These are phyloP conservation scores for Stenichneumon culpator DNA, from an alignment of 2,888 invertebrate genomes.

Conservation along the genomic window DNA sequence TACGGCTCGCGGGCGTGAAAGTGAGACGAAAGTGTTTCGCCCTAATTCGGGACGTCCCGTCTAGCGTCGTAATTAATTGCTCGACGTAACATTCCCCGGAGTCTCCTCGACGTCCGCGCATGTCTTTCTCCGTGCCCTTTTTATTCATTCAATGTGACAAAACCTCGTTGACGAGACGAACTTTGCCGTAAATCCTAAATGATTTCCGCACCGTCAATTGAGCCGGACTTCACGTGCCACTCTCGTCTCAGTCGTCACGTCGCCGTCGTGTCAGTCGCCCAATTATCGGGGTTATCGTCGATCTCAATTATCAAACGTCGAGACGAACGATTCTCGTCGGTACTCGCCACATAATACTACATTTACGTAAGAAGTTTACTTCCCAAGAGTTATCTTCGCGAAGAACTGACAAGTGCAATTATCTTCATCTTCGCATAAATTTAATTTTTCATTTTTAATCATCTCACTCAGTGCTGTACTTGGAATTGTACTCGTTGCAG, in stretches of 20 bases:
- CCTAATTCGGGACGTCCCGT: slow-evolving; percentile 72
- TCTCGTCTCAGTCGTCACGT: slow-evolving; percentile 34
- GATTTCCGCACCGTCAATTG: slow-evolving; percentile 67
- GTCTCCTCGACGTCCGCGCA: slow-evolving; percentile 13
- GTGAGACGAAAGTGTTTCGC: slow-evolving; percentile 62
- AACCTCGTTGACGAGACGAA: slow-evolving; percentile 43
- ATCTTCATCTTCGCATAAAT: not conserved
- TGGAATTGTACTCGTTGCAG: no score
- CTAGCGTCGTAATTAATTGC: slow-evolving; percentile 75
- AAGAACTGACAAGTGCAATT: slow-evolving; percentile 23
- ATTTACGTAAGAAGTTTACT: slow-evolving; percentile 41
- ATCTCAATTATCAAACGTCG: slow-evolving; percentile 63
- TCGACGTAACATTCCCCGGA: slow-evolving; percentile 70
- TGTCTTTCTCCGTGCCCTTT: slow-evolving; percentile 3
- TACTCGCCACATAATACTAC: slow-evolving; percentile 9
- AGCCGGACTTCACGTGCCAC: slow-evolving; percentile 44
- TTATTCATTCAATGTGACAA: slow-evolving; percentile 32
- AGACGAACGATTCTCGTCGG: slow-evolving; percentile 13
- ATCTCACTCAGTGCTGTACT: no score
- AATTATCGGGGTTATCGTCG: slow-evolving; percentile 67
- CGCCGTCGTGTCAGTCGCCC: slow-evolving; percentile 56
- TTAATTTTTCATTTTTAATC: not conserved
- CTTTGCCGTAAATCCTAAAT: slow-evolving; percentile 66
- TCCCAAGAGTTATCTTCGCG: not conserved
- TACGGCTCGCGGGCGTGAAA: slow-evolving; percentile 54